phyloP scores from a whole-genome alignment of 2,888 invertebrate species.

The Acheta domesticus region DNA sequence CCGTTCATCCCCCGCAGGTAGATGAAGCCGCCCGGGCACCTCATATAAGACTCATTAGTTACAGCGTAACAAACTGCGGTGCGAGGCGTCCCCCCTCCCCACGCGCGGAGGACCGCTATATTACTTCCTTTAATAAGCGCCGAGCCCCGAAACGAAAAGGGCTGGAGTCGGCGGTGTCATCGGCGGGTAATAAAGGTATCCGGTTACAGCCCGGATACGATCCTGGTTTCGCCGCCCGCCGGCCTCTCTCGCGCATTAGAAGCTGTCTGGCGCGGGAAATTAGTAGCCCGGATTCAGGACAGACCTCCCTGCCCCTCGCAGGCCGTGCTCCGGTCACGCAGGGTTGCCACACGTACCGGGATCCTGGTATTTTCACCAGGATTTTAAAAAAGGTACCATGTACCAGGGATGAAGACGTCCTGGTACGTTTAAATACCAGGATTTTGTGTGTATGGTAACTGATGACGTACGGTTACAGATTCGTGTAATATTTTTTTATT shows the following conservation, averaged over 20 bases:
- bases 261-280: too few relatives aligned
- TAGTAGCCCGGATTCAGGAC: too few relatives aligned
- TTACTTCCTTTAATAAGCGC: conserved; percentile 9
- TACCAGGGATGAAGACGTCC: too few relatives aligned
- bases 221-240: neutral
- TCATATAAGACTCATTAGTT: conserved; percentile 18
- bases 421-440: too few relatives aligned
- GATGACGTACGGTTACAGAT: too few relatives aligned
- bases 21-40: neutral
- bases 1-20: neutral
- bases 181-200: neutral
- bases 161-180: neutral
- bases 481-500: too few relatives aligned
- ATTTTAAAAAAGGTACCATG: too few relatives aligned
- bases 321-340: too few relatives aligned
- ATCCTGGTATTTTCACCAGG: too few relatives aligned
- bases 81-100: neutral
- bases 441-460: too few relatives aligned
- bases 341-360: too few relatives aligned
- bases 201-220: neutral
- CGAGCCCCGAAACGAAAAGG: neutral
- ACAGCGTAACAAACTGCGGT: neutral
- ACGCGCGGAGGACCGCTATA: neutral
- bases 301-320: too few relatives aligned
- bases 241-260: neutral